A percentile compares a stretch with the other conserved stretches of the same genome.
Conservation (phyloP, 2,113 vertebrate genomes). For the Rattus rattus region DNA sequence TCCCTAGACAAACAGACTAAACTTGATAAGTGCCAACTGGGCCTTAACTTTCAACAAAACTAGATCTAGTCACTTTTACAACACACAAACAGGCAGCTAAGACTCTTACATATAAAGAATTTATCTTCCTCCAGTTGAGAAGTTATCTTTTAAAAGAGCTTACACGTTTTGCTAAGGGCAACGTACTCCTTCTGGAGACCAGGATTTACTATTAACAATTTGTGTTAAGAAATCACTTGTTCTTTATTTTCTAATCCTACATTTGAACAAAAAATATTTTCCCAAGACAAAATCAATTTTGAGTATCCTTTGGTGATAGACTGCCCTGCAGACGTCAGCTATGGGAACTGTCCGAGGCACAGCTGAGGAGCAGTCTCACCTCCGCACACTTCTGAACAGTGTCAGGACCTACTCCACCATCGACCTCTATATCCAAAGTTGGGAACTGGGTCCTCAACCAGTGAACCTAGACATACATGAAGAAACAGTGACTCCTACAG, state of each 20-base stretch:
- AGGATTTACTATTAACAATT: slow-evolving; percentile 29
- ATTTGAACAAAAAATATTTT: slow-evolving; percentile 50
- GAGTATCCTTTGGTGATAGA: not conserved
- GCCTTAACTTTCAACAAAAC: not conserved
- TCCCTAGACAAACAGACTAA: not conserved
- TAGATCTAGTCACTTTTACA: not conserved
- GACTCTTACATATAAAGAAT: not conserved
- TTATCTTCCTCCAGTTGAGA: not conserved
- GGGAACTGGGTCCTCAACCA: slow-evolving; percentile 98
- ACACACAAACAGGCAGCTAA: not conserved
- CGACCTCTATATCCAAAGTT: slow-evolving; percentile 97
- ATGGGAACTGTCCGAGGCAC: not conserved
- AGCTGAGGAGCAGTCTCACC: slow-evolving; percentile 85
- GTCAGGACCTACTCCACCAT: slow-evolving; percentile 97
- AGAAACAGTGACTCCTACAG: slow-evolving; percentile 53
- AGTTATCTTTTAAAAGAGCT: not conserved
- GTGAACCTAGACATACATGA: slow-evolving; percentile 88
- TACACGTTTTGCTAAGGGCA: not conserved
- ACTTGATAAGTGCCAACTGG: not conserved
- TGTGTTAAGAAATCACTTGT: slow-evolving; percentile 22
- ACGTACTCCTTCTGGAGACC: not conserved
- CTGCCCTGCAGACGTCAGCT: not conserved
- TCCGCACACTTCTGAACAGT: slow-evolving; percentile 98
- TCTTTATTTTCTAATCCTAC: slow-evolving; percentile 44
- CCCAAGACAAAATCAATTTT: not conserved